These are phyloP conservation scores for Ridgeia piscesae DNA, from an alignment of 1,140 invertebrate genomes.

Conservation along the genomic window DNA sequence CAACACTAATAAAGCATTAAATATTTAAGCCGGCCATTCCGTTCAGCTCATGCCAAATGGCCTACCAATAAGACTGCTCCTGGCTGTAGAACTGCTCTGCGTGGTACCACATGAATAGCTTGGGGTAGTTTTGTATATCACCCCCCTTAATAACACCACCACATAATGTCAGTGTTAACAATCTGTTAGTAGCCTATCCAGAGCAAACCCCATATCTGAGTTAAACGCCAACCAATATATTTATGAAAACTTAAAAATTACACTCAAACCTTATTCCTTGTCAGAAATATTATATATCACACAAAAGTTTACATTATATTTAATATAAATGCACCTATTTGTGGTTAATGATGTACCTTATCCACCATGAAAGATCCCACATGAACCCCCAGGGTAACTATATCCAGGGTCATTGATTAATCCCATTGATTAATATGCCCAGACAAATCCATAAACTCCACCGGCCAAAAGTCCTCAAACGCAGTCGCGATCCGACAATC, in stretches of 20 bases:
- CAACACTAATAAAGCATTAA: not conserved
- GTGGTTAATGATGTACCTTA: not conserved
- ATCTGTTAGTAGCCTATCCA: not conserved
- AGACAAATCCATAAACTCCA: not conserved
- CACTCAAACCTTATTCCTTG: not conserved
- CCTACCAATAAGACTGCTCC: not conserved
- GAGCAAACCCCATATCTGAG: not conserved
- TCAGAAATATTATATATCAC: not conserved
- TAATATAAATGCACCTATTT: not conserved
- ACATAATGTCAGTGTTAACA: not conserved
- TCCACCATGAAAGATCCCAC: not conserved
- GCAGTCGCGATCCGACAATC: not conserved
- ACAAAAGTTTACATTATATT: not conserved
- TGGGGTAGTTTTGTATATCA: not conserved
- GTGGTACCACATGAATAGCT: not conserved
- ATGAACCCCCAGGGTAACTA: no score
- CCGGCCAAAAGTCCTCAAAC: not conserved
- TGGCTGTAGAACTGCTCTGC: not conserved
- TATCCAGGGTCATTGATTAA: not conserved
- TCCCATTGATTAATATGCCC: not conserved
- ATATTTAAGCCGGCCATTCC: not conserved
- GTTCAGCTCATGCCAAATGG: not conserved
- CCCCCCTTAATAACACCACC: no score
- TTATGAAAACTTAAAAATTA: not conserved
- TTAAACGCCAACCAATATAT: not conserved